Conservation (phyloP, 2,113 vertebrate genomes). For the Verasper variegatus region DNA sequence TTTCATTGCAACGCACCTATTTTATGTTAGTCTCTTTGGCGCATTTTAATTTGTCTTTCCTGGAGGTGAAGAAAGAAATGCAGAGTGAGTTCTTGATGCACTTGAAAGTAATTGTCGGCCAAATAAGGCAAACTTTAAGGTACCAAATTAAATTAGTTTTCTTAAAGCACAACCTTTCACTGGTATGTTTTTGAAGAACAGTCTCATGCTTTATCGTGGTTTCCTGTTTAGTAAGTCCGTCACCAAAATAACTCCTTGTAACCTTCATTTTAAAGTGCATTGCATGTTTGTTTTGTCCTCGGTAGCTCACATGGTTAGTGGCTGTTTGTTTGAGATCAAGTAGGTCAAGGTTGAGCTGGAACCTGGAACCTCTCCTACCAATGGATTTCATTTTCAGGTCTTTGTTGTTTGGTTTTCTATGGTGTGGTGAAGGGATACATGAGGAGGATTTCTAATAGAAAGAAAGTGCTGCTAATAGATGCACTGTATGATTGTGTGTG, state of each 20-base stretch:
- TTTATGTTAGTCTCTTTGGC: too few relatives aligned
- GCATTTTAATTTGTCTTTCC: not conserved
- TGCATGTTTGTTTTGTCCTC: constrained; percentile 7
- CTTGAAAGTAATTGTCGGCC: not conserved
- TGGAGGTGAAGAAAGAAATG: not conserved
- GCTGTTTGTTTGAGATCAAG: constrained; percentile 5
- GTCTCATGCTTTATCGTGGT: not conserved
- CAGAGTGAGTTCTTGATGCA: not conserved
- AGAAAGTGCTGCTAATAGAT: too few relatives aligned
- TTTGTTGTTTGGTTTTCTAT: constrained; percentile 26
- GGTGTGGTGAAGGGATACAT: not conserved
- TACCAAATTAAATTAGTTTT: too few relatives aligned
- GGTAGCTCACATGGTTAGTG: not conserved
- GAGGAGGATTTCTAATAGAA: not conserved
- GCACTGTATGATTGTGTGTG: too few relatives aligned
- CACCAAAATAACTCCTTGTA: not conserved
- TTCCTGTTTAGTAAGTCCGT: not conserved
- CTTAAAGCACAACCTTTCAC: too few relatives aligned
- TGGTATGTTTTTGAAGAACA: not conserved
- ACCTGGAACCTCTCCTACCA: constrained; percentile 22
- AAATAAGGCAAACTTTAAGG: not conserved
- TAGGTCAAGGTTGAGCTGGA: constrained; percentile 39
- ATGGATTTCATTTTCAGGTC: constrained; percentile 2
- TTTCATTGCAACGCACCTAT: too few relatives aligned
- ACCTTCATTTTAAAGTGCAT: not conserved